Evolutionary conservation across 2,113 vertebrate genomes (phyloP).

Genomic region (Globicephala melas): DNA sequence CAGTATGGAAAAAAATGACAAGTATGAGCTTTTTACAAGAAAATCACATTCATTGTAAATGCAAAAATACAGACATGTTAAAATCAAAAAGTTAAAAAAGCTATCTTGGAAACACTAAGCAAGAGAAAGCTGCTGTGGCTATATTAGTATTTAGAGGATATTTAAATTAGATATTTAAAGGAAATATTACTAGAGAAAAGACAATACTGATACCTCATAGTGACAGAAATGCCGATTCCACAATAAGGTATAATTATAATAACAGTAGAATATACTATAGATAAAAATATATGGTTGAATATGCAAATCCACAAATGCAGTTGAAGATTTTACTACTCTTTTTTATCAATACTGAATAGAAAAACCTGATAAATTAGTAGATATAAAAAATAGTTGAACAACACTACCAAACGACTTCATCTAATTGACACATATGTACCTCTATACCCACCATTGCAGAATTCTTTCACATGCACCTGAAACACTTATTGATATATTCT

Average conservation of each 20-base stretch:
- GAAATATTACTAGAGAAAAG: neutral
- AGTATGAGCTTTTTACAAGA: neutral
- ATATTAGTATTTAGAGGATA: neutral
- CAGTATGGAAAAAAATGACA: neutral
- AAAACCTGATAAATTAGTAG: neutral
- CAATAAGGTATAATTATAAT: neutral
- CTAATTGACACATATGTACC: neutral
- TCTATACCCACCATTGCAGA: neutral
- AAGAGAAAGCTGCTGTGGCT: neutral
- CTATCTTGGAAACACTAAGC: neutral
- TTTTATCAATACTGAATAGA: neutral
- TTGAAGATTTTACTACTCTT: neutral
- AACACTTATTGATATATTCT: neutral
- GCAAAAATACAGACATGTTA: neutral
- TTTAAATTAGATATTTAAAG: neutral
- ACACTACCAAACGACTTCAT: neutral
- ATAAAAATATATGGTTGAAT: neutral
- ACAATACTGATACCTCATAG: neutral
- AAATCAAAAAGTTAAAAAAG: neutral
- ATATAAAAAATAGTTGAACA: neutral
- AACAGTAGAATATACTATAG: neutral
- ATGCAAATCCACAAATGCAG: neutral
- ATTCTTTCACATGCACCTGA: neutral
- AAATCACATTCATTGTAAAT: neutral
- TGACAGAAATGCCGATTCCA: neutral